phyloP scores from a whole-genome alignment of 2,888 invertebrate species.

The Himalopsyche kuldschensis region DNA sequence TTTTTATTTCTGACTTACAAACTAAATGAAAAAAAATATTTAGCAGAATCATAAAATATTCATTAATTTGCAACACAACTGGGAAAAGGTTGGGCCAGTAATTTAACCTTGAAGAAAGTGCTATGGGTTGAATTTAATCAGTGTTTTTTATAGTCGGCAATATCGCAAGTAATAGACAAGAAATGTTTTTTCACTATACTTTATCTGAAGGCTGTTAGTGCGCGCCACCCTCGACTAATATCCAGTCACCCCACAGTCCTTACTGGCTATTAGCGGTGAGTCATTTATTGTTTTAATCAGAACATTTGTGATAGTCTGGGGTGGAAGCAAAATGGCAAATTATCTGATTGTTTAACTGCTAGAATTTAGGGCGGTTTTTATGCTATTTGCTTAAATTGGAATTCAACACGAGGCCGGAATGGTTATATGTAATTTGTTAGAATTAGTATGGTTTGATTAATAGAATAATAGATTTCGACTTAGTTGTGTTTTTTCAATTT shows the following conservation, averaged over 20 bases:
- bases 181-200: not conserved
- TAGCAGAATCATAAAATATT: no score
- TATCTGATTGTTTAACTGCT: not conserved
- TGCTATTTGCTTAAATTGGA: not conserved
- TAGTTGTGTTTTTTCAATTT: no score
- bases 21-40: no score
- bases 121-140: not conserved
- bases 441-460: no score
- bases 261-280: not conserved
- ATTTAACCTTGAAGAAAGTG: not conserved
- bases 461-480: no score
- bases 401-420: not conserved
- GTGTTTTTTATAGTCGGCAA: not conserved
- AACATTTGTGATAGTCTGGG: not conserved
- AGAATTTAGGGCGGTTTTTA: not conserved
- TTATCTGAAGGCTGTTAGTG: not conserved
- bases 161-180: not conserved
- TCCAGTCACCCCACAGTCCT: not conserved
- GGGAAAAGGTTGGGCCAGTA: no score
- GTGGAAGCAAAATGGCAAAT: not conserved
- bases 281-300: constrained; percentile 1
- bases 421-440: not conserved
- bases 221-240: not conserved
- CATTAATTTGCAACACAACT: no score
- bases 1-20: no score